Conservation (phyloP, 2,113 vertebrate genomes). For the Cacatua alba region DNA sequence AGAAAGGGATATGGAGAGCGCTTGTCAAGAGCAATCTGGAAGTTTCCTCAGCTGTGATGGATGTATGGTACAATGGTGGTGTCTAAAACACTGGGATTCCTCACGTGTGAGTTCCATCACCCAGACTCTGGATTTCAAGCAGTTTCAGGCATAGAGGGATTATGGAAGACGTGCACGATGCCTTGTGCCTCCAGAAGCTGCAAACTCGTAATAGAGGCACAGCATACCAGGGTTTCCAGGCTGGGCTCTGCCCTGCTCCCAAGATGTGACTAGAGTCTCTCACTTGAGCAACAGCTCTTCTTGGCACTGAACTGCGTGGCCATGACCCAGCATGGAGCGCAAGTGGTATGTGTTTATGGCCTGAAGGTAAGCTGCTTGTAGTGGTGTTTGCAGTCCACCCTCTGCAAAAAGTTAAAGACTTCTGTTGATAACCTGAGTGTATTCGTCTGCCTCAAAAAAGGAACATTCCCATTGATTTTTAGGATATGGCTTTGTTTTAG, state of each 20-base stretch:
- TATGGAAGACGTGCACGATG: accelerated
- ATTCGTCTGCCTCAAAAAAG: neutral
- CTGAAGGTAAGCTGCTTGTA: neutral
- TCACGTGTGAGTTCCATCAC: accelerated
- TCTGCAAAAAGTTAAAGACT: neutral
- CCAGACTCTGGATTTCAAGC: neutral
- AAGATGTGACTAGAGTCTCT: accelerated
- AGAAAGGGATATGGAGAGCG: neutral
- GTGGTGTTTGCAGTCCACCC: neutral
- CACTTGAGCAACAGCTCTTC: neutral
- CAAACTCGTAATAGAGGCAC: accelerated
- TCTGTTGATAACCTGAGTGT: neutral
- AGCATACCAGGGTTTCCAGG: accelerated
- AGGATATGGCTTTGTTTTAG: neutral
- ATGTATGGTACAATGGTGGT: neutral
- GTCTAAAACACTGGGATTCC: accelerated
- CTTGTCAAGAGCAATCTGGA: neutral
- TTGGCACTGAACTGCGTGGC: neutral
- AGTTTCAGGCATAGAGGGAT: neutral
- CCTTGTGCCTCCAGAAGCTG: neutral
- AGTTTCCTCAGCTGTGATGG: neutral
- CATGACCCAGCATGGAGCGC: neutral
- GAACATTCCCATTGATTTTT: neutral
- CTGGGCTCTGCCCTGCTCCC: neutral
- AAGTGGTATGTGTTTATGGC: accelerated